These are phyloP conservation scores for Drosophila mercatorum DNA, from an alignment of 2,888 invertebrate species.

Conservation along the genomic window DNA sequence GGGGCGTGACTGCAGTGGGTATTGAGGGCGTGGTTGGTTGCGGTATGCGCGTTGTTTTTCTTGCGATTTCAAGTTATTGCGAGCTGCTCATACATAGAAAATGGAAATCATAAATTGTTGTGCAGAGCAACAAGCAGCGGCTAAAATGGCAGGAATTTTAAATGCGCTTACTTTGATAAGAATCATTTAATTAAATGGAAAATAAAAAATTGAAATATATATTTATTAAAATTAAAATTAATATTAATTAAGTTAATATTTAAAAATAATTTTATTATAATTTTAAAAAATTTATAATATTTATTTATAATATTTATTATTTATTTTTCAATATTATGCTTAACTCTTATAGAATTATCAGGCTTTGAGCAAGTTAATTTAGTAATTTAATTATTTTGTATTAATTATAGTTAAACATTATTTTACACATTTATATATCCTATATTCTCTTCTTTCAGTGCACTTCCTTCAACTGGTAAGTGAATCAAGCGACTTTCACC, in stretches of 20 bases:
- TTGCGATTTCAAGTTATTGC: slow-evolving; percentile 55
- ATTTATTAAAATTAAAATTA: too few species aligned
- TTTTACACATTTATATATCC: too few species aligned
- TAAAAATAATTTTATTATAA: too few species aligned
- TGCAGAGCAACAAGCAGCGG: slow-evolving; percentile 23
- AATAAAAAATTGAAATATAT: too few species aligned
- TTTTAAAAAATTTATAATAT: too few species aligned
- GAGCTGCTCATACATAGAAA: slow-evolving; percentile 43
- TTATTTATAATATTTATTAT: too few species aligned
- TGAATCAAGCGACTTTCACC: not conserved
- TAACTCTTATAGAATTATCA: too few species aligned
- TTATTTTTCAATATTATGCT: too few species aligned
- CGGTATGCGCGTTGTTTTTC: slow-evolving; percentile 32
- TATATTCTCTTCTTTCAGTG: not conserved
- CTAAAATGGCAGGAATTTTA: not conserved
- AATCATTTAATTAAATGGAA: not conserved
- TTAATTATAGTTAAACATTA: too few species aligned
- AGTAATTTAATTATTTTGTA: too few species aligned
- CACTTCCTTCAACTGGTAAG: not conserved
- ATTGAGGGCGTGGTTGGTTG: not conserved
- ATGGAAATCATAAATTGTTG: slow-evolving; percentile 57
- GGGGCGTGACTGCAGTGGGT: slow-evolving; percentile 1
- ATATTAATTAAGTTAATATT: too few species aligned
- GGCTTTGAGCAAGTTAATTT: too few species aligned
- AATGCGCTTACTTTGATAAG: not conserved